Conservation (phyloP, 2,113 vertebrate species). For the Saimiri boliviensis region DNA sequence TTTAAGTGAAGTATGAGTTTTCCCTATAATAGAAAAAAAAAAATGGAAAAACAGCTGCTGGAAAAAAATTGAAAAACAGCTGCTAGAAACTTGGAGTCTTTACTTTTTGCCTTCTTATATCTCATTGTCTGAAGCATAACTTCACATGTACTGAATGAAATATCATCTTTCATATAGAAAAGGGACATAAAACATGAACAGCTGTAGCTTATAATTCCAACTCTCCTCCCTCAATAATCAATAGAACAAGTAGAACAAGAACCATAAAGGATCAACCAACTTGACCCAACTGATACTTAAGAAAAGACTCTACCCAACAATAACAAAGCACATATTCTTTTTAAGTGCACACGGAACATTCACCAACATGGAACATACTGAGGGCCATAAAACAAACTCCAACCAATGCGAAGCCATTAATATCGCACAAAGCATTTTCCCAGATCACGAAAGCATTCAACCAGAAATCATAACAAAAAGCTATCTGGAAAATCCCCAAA, state of each 20-base stretch:
- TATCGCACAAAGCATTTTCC: neutral
- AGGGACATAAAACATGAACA: neutral
- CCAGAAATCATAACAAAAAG: neutral
- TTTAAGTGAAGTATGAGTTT: slow-evolving; percentile 40
- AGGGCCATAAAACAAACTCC: neutral
- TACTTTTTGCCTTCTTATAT: neutral
- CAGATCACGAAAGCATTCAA: slow-evolving; percentile 21
- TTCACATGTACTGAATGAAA: neutral
- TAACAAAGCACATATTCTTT: neutral
- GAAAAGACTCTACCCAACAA: neutral
- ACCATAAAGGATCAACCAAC: neutral
- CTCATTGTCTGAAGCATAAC: neutral
- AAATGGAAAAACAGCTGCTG: neutral
- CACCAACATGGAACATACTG: neutral
- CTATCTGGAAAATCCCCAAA: neutral
- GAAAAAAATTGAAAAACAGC: neutral
- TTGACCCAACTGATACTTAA: neutral
- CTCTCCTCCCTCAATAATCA: neutral
- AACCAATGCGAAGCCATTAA: neutral
- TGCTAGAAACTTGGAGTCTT: neutral
- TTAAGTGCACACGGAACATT: neutral
- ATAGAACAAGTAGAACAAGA: neutral
- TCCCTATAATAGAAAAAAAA: neutral
- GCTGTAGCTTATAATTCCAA: neutral
- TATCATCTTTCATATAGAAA: neutral